Evolutionary conservation across 2,888 invertebrate genomes (phyloP).

Genomic region (Ectemnius continuus): DNA sequence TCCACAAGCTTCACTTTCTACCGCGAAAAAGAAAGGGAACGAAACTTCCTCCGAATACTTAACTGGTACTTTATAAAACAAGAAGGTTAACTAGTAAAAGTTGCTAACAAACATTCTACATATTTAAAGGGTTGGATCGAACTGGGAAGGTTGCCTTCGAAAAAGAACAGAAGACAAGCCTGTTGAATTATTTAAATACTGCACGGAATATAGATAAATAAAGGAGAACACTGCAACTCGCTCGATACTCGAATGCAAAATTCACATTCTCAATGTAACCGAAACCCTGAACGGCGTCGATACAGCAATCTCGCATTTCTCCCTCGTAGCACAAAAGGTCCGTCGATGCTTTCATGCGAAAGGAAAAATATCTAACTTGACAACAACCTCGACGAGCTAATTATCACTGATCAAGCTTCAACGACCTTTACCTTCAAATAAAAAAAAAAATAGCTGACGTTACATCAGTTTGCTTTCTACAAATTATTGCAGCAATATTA

Average conservation of each 20-base stretch:
- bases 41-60: neutral
- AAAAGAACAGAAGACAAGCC: conserved; percentile 16
- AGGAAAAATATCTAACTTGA: no score
- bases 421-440: no score
- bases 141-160: neutral
- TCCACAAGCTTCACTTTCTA: no score
- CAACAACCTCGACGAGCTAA: no score
- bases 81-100: conserved; percentile 3
- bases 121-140: neutral
- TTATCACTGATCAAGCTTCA: no score
- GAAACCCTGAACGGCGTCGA: neutral
- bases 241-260: neutral
- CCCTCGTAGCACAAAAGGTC: no score
- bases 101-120: neutral
- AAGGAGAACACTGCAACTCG: conserved; percentile 23
- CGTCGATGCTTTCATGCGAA: no score
- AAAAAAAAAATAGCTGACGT: no score
- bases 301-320: no score
- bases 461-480: no score
- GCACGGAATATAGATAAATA: conserved; percentile 47
- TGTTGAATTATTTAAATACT: conserved; percentile 53
- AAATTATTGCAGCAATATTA: no score
- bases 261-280: neutral
- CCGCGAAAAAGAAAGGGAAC: neutral
- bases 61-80: neutral